A percentile compares a stretch with the other conserved stretches of the same genome.
Evolutionary conservation across 1,140 invertebrate species (phyloP).

Genomic region (Mercenaria mercenaria): DNA sequence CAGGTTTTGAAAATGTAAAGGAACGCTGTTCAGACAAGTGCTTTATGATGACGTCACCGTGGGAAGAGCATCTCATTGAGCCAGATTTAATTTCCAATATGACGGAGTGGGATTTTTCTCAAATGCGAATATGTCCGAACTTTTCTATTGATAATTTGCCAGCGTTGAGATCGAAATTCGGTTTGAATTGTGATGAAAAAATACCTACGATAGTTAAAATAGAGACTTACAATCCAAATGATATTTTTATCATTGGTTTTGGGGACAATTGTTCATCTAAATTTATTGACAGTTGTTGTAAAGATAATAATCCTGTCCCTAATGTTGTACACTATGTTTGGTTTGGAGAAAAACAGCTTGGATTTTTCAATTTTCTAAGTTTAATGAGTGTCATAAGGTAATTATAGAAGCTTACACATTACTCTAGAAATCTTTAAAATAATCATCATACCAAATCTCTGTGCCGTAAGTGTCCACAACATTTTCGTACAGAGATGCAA

Average conservation of each 20-base stretch:
- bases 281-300: conserved; percentile 21
- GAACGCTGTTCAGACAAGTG: not conserved
- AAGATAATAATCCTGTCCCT: conserved; percentile 35
- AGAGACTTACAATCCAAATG: not conserved
- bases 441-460: too few species aligned
- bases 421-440: too few species aligned
- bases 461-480: too few species aligned
- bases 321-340: conserved; percentile 52
- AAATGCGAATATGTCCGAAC: not conserved
- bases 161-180: not conserved
- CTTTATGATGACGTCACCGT: not conserved
- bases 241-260: conserved; percentile 27
- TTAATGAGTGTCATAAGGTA: conserved; percentile 44
- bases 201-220: not conserved
- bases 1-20: not conserved
- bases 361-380: conserved; percentile 49
- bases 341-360: conserved; percentile 5
- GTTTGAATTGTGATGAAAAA: not conserved
- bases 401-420: too few species aligned
- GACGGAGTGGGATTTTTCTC: conserved; percentile 1
- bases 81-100: conserved; percentile 21
- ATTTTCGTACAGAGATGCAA: too few species aligned
- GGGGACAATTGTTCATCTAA: conserved; percentile 5
- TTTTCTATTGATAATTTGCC: not conserved
- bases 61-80: not conserved